phyloP scores from a whole-genome alignment of 2,888 invertebrate species.

The Lochmaea capreae region DNA sequence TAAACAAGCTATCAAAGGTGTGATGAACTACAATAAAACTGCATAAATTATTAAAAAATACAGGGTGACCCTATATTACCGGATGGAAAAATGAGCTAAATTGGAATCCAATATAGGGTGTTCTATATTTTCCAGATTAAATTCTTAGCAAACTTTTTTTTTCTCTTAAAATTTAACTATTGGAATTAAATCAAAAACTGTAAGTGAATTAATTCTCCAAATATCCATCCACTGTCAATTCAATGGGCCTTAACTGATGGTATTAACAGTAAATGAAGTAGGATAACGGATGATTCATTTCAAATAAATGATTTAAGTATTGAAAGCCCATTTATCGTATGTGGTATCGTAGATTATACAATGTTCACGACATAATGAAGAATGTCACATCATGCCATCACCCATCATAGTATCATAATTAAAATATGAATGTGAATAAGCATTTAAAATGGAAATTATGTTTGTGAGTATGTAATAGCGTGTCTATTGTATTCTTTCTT shows the following conservation, averaged over 20 bases:
- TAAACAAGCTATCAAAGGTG: no score
- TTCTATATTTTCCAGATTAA: no score
- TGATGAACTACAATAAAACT: no score
- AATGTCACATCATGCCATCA: not conserved
- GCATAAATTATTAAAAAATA: no score
- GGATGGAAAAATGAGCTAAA: no score
- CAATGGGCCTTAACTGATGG: not conserved
- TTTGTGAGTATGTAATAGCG: not conserved
- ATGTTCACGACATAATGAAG: not conserved
- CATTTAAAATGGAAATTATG: conserved; percentile 6
- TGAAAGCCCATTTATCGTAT: not conserved
- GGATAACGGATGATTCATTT: not conserved
- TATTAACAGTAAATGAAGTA: not conserved
- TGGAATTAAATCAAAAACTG: not conserved
- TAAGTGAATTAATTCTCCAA: not conserved
- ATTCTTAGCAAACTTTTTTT: no score
- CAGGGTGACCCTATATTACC: no score
- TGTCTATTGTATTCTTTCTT: not conserved
- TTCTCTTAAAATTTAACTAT: no score
- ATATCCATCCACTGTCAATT: not conserved
- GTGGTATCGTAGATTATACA: conserved; percentile 2
- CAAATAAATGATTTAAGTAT: not conserved
- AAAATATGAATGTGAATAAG: not conserved
- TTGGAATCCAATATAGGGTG: no score
- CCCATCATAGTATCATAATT: not conserved